Percentiles rank a stretch among this genome's conserved stretches.
Evolutionary conservation across 2,888 invertebrate species (phyloP).

Genomic region (Operophtera brumata): DNA sequence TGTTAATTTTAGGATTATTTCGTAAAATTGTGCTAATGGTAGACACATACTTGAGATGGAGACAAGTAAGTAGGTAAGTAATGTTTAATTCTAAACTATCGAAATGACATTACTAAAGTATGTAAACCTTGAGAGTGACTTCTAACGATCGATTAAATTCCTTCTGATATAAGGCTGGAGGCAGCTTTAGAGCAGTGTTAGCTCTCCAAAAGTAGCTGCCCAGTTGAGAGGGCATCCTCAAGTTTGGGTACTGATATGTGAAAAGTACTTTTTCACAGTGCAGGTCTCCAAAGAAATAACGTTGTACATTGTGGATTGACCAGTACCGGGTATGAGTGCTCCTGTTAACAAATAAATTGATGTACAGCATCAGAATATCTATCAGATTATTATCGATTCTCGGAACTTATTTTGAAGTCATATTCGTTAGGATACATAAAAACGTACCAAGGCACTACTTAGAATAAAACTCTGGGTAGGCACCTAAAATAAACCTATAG

Average conservation of each 20-base stretch:
- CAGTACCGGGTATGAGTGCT: slow-evolving; percentile 58
- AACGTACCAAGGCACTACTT: no score
- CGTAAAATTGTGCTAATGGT: no score
- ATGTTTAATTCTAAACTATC: background rate
- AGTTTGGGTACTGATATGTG: slow-evolving; percentile 64
- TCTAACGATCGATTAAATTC: slow-evolving; percentile 54
- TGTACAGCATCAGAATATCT: no score
- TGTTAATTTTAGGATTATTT: no score
- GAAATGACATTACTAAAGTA: background rate
- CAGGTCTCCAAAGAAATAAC: slow-evolving; percentile 55
- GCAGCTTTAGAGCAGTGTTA: slow-evolving; percentile 55
- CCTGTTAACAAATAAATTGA: slow-evolving; percentile 35
- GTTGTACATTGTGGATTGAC: slow-evolving; percentile 66
- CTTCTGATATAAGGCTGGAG: slow-evolving; percentile 48
- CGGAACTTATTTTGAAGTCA: no score
- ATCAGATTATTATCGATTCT: no score
- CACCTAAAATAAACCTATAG: no score
- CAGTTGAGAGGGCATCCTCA: slow-evolving; percentile 50
- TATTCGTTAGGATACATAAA: no score
- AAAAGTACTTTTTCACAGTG: slow-evolving; percentile 66
- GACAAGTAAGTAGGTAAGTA: no score
- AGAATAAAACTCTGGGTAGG: no score
- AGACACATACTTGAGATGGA: no score
- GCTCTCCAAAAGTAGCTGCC: slow-evolving; percentile 57
- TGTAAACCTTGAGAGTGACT: slow-evolving; percentile 57